Evolutionary conservation across 2,113 vertebrate species (phyloP).

Genomic region (Zingel zingel): DNA sequence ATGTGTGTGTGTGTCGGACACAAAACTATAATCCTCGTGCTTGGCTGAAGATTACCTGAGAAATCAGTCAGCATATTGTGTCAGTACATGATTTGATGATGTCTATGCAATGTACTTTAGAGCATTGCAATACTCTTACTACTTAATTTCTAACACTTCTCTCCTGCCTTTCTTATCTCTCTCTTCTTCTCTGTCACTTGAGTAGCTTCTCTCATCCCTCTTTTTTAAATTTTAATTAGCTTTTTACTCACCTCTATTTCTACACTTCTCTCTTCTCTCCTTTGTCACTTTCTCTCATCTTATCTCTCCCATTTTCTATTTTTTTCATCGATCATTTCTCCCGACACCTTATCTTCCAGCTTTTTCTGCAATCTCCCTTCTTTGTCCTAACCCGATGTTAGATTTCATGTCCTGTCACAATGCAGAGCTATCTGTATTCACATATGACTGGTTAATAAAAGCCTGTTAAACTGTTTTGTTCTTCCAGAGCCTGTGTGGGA

Average conservation of each 20-base stretch:
- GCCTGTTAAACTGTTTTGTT: conserved; percentile 28
- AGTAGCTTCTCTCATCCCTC: background rate
- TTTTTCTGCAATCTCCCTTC: conserved; percentile 8
- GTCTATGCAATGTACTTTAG: conserved; percentile 18
- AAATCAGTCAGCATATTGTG: conserved; percentile 43
- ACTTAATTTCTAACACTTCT: conserved; percentile 11
- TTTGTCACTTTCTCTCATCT: conserved; percentile 14
- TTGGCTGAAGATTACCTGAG: conserved; percentile 43
- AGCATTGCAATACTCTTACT: conserved; percentile 2
- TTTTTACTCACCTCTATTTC: background rate
- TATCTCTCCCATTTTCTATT: conserved; percentile 37
- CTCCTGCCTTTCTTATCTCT: conserved; percentile 11
- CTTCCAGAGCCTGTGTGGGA: conserved; percentile 90
- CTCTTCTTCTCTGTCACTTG: background rate
- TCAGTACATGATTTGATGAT: conserved; percentile 41
- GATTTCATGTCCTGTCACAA: conserved; percentile 19
- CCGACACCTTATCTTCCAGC: conserved; percentile 34
- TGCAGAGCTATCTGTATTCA: conserved; percentile 29
- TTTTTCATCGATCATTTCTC: conserved; percentile 36
- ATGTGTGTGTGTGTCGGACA: background rate
- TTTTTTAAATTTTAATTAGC: conserved; percentile 4
- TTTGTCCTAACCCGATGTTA: conserved; percentile 30
- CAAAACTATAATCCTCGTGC: conserved; percentile 47
- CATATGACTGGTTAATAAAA: conserved; percentile 47
- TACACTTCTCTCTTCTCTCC: background rate